phyloP scores from a whole-genome alignment of 2,797 vertebrate genomes.

The Molossus molossus region DNA sequence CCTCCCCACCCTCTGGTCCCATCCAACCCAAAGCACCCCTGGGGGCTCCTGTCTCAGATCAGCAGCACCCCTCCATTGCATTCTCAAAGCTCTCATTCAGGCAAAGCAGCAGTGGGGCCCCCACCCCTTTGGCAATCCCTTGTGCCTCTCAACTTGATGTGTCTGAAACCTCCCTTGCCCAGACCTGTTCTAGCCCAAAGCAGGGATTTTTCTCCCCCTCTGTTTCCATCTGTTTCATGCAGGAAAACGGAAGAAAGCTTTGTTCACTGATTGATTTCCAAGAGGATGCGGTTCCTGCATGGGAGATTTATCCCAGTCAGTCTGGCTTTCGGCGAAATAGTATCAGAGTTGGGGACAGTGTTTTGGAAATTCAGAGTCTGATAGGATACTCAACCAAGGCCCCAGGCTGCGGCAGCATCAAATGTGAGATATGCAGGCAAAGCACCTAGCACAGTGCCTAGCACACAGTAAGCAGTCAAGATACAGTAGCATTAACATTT shows the following conservation, averaged over 20 bases:
- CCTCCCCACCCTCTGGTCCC: background rate
- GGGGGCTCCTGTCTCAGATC: background rate
- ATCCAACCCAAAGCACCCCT: background rate
- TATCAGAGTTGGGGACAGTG: background rate
- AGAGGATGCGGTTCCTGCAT: slow-evolving; percentile 49
- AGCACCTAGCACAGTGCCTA: background rate
- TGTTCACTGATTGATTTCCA: slow-evolving; percentile 14
- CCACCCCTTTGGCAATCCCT: background rate
- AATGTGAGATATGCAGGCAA: background rate
- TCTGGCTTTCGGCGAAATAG: background rate
- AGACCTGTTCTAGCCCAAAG: slow-evolving; percentile 67
- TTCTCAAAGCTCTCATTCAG: background rate
- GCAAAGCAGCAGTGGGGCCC: background rate
- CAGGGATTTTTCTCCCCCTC: background rate
- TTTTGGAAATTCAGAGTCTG: slow-evolving; percentile 11
- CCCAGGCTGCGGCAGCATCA: background rate
- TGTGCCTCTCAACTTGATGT: background rate
- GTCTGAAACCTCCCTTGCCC: slow-evolving; percentile 34
- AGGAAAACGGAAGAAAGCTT: slow-evolving; percentile 62
- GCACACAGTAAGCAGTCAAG: background rate
- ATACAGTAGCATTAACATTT: background rate
- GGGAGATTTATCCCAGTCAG: background rate
- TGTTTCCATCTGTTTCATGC: slow-evolving; percentile 7
- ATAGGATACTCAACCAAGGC: background rate
- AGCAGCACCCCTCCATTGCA: background rate